Evolutionary conservation across 1,140 invertebrate genomes (phyloP), one percentile per base, ranked within the genome.

Genomic region (Drosophila truncata): DNA sequence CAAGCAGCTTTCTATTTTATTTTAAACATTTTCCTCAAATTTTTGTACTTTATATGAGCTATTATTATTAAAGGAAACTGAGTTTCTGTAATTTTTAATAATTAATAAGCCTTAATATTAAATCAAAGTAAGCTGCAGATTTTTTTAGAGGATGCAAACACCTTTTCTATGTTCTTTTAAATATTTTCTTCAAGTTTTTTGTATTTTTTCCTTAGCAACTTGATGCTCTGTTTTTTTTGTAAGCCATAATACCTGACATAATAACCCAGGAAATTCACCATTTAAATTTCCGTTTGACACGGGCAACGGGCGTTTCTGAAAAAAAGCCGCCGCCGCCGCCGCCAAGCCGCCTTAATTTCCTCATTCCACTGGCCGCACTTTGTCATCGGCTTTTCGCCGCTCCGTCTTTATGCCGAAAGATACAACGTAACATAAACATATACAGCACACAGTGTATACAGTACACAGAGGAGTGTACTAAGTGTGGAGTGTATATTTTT

Each of bases 231-330:
- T 1, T 44, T 23, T 16, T 46, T 23, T 33, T 23, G 13, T 20
- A 9, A 10, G 13, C 18, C 31, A 16, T 55, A 55, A 55, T 55
- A 25, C 52, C 52, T 37, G 20, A 23, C 33, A 42, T 57, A 41
- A 57, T 57, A 57, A 42, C 33, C 27, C 47, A 23, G 61, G 55
- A 64, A 61, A 42, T 31, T 20, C 58, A 14, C 55, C 39, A 64
- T 64, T 64, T 61, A 64, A 64, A 64, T 64, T 64, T 64, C 61
- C 61, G 55, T 64, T 61, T 64, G 61, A 64, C 55, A 41, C 29
- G 55, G 61, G 11, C 25, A 13, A 20, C 33, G n/a, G n/a, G n/a
- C n/a, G 14, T 39, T 64, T 18, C 9, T 57, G 18, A n/a, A 64
- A 54, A 55, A 55, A n/a, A n/a, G 33, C 47, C 47, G 23, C 47